These are phyloP conservation scores for Chlamydotis undulata DNA, from an alignment of 2,113 vertebrate species.

Conservation along the genomic window DNA sequence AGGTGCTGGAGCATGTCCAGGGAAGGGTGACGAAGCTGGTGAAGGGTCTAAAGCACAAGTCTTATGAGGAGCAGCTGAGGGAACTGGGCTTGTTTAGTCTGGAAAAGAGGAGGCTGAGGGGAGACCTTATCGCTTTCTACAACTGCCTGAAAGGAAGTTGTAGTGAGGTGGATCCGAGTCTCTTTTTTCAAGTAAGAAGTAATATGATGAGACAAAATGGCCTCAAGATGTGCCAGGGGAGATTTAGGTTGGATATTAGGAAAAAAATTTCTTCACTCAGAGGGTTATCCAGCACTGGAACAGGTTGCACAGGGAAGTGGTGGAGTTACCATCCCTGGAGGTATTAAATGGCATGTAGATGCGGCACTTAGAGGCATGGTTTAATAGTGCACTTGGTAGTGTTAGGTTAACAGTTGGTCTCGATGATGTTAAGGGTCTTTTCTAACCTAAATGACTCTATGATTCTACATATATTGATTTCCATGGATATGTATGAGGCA, in stretches of 20 bases:
- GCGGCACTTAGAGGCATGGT: too few species aligned
- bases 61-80: accelerated
- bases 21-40: too few species aligned
- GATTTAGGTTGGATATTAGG: neutral
- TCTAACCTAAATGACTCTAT: neutral
- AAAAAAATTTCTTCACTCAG: accelerated
- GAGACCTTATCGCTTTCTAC: accelerated
- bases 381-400: neutral
- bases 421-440: neutral
- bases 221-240: accelerated
- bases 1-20: too few species aligned
- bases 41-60: neutral
- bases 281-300: accelerated
- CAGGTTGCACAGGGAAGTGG: neutral
- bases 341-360: accelerated
- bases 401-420: accelerated
- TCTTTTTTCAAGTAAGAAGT: neutral
- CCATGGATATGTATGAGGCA: too few species aligned
- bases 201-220: accelerated
- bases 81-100: accelerated
- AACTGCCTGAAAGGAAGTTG: too few species aligned
- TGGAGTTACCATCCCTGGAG: neutral
- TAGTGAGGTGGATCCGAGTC: accelerated
- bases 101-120: neutral
- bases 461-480: neutral